Evolutionary conservation across 30 jellyfish, hydroid and myxozoan species (phyloP), one percentile per base, ranked within the genome.

Genomic region (Mastigias papua): DNA sequence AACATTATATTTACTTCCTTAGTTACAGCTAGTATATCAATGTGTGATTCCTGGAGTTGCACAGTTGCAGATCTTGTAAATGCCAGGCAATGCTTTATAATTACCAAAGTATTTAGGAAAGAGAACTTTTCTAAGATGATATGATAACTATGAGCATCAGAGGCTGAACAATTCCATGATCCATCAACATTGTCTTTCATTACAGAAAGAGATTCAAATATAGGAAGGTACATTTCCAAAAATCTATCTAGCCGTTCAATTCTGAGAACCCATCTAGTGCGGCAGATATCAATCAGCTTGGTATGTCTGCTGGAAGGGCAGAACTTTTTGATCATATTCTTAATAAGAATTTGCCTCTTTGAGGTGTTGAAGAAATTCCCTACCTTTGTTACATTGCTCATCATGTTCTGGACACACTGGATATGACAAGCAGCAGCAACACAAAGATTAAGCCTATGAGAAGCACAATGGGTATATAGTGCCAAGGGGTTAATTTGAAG

Each of bases 181-280:
- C 67, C 33, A 71, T 48, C 83, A 27, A 27, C 73, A 32, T 71
- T 71, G 23, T 48, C 32, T 27, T 20, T 6, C 83, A 71, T 71
- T 25, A 23, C 28, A 6, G 20, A 26, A 10, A 71, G n/a, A 16
- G 67, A 4, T 27, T 65, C 19, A 23, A 8, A 6, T 10, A 71
- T 71, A 9, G 83, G 73, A 9, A 26, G 20, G 31, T 71, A 71
- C 83, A 71, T 16, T 32, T 71, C 73, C 16, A 71, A 8, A 71
- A 71, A 71, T 42, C 54, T 48, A 9, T 71, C 83, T 71, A 71
- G n/a, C n/a, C 31, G 73, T 26, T 71, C 83, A 11, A 71, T 71
- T 71, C 83, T 5, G 10, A 29, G 34, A 71, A 71, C 28, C 28
- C 83, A 71, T 54, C 83, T 34, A 4, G 54, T 42, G 13, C 67